A percentile compares a stretch with the other conserved stretches of the same genome.
Conservation (phyloP, 1,140 invertebrate genomes). For the Metaphire vulgaris region DNA sequence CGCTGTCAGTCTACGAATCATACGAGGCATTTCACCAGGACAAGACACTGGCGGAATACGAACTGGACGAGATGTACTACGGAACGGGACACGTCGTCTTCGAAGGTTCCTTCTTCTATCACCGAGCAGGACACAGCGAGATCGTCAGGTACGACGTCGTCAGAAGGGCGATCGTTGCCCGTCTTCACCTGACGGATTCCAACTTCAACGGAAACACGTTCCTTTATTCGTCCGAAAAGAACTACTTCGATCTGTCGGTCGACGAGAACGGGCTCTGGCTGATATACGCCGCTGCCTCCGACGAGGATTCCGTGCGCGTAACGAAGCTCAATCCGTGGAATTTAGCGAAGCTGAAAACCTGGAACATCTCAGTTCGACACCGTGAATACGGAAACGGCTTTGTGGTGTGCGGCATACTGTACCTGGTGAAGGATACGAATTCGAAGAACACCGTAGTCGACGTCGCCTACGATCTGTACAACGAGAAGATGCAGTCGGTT, state of each 20-base stretch:
- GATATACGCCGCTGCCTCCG: slow-evolving; percentile 41
- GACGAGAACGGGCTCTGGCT: slow-evolving; percentile 79
- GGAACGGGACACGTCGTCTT: slow-evolving; percentile 85
- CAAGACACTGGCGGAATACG: slow-evolving; percentile 42
- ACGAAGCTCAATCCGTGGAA: slow-evolving; percentile 61
- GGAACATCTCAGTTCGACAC: slow-evolving; percentile 46
- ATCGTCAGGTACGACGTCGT: slow-evolving; percentile 62
- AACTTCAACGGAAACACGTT: slow-evolving; percentile 54
- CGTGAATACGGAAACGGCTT: slow-evolving; percentile 47
- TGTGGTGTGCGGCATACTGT: slow-evolving; percentile 49
- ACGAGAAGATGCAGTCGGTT: slow-evolving; percentile 55
- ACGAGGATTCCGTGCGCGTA: slow-evolving; percentile 55
- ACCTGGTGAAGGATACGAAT: slow-evolving; percentile 39
- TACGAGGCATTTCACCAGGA: slow-evolving; percentile 56
- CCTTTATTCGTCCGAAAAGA: slow-evolving; percentile 59
- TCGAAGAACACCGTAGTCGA: slow-evolving; percentile 40
- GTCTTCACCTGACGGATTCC: slow-evolving; percentile 48
- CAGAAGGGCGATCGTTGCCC: slow-evolving; percentile 36
- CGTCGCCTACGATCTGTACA: slow-evolving; percentile 47
- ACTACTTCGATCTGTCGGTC: slow-evolving; percentile 80
- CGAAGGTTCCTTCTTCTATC: slow-evolving; percentile 86
- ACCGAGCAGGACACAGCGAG: slow-evolving; percentile 56
- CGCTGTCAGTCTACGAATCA: slow-evolving; percentile 66
- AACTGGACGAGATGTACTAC: slow-evolving; percentile 55
- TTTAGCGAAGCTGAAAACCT: slow-evolving; percentile 47